A percentile compares a stretch with the other conserved stretches of the same genome.
Evolutionary conservation across 2,797 vertebrate species (phyloP).

Genomic region (Anableps anableps): DNA sequence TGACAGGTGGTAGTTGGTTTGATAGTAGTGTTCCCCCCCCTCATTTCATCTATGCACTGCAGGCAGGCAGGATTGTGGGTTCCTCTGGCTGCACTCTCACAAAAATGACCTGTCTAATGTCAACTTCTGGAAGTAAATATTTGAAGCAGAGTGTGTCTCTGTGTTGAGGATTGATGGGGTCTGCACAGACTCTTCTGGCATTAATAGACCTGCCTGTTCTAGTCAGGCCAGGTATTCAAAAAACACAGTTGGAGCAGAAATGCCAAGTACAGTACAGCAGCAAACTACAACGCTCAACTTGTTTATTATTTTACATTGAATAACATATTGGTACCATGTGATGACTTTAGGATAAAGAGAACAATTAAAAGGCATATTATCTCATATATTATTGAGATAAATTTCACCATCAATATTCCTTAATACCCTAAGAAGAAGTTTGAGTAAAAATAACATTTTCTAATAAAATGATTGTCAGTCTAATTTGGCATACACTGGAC

Average conservation of each 20-base stretch:
- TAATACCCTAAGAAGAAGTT: background rate
- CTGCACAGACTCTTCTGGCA: slow-evolving; percentile 29
- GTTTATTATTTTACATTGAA: slow-evolving; percentile 12
- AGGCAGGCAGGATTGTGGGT: slow-evolving; percentile 18
- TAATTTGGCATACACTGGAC: background rate
- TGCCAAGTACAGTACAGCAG: slow-evolving; percentile 16
- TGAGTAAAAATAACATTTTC: background rate
- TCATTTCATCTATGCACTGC: slow-evolving; percentile 35
- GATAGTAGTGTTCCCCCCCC: slow-evolving; percentile 23
- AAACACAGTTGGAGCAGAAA: background rate
- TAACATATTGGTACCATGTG: background rate
- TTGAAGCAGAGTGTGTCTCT: slow-evolving; percentile 39
- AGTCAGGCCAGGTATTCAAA: slow-evolving; percentile 25
- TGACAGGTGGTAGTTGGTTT: slow-evolving; percentile 43
- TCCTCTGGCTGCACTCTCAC: slow-evolving; percentile 30
- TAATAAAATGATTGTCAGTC: background rate
- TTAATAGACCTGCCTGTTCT: slow-evolving; percentile 23
- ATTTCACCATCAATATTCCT: background rate
- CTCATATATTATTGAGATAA: background rate
- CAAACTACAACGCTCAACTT: slow-evolving; percentile 7
- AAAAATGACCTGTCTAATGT: slow-evolving; percentile 48
- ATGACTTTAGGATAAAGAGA: slow-evolving; percentile 8
- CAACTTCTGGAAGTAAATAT: slow-evolving; percentile 47
- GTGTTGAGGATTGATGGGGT: slow-evolving; percentile 23
- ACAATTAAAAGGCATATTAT: slow-evolving; percentile 1